Base-by-base conservation (phyloP, 64 coral and sea anemone genomes). In the Montipora capricornis region DNA sequence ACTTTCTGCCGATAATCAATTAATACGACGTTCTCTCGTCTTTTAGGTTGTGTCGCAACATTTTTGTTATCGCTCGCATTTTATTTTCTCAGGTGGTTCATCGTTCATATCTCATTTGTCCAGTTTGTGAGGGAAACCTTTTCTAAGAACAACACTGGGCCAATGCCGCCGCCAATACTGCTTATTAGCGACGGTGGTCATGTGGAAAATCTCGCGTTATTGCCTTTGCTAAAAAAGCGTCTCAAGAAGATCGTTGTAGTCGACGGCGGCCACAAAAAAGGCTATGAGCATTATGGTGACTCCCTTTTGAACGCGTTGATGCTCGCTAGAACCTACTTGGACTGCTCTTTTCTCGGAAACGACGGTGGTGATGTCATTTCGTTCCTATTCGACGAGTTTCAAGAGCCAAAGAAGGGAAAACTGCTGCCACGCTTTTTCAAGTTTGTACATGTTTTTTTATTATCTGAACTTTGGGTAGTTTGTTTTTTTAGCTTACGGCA, bases 91-190 rank as follows among this genome's bases (percentile, higher is more conserved):
- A 95, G 94, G 82, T 95, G 94, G 94, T 95, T 89, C 61, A 93
- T 93, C 11, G 78, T 93, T 13, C 89, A 96, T 62, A 51, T 84
- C 26, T 90, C 84, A 15, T 81, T 37, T 37, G 37, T 37, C 37
- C 37, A 37, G 37, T 37, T 37, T 37, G 0, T 37, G 0, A 37
- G 37, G 37, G 37, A 37, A 37, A 37, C 37, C 37, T 37, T 37
- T 37, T 37, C 37, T 0, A 37, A 37, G 37, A 37, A 37, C 37
- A 37, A 37, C 37, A 37, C 0, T 37, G 37, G 37, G 37, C 2
- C 37, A 37, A 37, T 90, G 47, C 91, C 95, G 8, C 95, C 95
- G 49, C 66, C 95, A 46, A 70, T 96, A 19, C 20, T 96, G 61
- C 26, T 84, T 47, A 50, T 96, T 68, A 96, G 91, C 68, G 95